A percentile compares a stretch with the other conserved stretches of the same genome.
Evolutionary conservation across 2,113 vertebrate species (phyloP).

Genomic region (Syngnathus scovelli): DNA sequence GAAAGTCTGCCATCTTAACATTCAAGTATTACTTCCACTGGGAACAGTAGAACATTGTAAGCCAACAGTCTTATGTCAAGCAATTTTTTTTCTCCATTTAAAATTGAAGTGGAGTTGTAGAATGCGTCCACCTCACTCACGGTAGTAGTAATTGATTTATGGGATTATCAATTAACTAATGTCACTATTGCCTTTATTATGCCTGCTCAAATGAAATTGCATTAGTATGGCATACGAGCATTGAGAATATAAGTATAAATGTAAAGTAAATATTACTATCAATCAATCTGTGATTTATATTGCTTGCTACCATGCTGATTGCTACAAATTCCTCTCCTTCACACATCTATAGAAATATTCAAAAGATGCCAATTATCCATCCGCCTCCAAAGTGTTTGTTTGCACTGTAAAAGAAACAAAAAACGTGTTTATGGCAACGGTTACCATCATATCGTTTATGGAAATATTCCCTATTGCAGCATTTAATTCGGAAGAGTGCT

Average conservation of each 20-base stretch:
- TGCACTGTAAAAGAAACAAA: no score
- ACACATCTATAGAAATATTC: no score
- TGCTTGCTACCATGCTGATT: no score
- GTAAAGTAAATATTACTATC: neutral
- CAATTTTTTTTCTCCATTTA: neutral
- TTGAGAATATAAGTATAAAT: neutral
- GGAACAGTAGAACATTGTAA: neutral
- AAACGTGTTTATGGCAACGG: no score
- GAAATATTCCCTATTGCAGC: neutral
- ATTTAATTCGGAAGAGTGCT: neutral
- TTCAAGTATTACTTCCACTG: neutral
- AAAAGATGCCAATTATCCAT: no score
- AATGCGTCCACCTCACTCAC: conserved; percentile 29
- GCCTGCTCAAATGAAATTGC: conserved; percentile 34
- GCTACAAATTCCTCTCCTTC: no score
- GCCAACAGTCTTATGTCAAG: neutral
- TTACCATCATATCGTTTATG: neutral
- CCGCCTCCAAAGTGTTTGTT: no score
- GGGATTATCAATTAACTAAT: conserved; percentile 50
- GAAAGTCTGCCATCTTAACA: no score
- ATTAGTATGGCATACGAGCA: conserved; percentile 19
- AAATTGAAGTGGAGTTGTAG: neutral
- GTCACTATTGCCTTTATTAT: conserved; percentile 35
- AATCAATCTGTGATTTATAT: no score
- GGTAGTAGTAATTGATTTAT: conserved; percentile 50